Conservation (phyloP, 2,113 vertebrate species). For the Boleophthalmus pectinirostris region DNA sequence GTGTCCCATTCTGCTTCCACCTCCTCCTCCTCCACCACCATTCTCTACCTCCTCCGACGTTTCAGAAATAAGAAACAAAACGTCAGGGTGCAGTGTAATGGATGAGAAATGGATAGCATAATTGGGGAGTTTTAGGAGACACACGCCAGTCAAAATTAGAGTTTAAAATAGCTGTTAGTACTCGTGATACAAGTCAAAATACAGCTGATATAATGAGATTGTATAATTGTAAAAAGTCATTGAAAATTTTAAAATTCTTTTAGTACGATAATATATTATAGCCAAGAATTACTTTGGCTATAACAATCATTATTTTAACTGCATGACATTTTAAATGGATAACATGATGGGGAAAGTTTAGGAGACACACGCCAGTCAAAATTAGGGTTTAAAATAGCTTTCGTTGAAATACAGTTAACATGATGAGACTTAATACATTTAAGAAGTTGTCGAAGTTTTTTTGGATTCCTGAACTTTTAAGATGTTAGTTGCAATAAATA, state of each 20-base stretch:
- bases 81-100: background rate
- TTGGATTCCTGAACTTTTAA: background rate
- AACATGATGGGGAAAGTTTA: background rate
- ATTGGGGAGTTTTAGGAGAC: background rate
- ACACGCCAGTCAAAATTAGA: constrained; percentile 1
- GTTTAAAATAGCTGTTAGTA: background rate
- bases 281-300: too few species aligned
- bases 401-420: background rate
- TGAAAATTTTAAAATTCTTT: background rate
- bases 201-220: too few species aligned
- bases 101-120: background rate
- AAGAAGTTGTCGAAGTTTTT: background rate
- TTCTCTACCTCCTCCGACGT: background rate
- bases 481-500: background rate
- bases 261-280: too few species aligned
- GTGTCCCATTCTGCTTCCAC: too few species aligned
- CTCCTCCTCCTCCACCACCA: too few species aligned
- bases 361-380: background rate
- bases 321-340: background rate
- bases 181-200: too few species aligned
- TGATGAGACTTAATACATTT: too few species aligned
- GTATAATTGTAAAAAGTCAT: too few species aligned
- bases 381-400: background rate
- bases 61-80: background rate
- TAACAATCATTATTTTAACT: too few species aligned